A percentile compares a stretch with the other conserved stretches of the same genome.
Conservation (phyloP, 2,797 vertebrate genomes). For the Fistularia commersonii region DNA sequence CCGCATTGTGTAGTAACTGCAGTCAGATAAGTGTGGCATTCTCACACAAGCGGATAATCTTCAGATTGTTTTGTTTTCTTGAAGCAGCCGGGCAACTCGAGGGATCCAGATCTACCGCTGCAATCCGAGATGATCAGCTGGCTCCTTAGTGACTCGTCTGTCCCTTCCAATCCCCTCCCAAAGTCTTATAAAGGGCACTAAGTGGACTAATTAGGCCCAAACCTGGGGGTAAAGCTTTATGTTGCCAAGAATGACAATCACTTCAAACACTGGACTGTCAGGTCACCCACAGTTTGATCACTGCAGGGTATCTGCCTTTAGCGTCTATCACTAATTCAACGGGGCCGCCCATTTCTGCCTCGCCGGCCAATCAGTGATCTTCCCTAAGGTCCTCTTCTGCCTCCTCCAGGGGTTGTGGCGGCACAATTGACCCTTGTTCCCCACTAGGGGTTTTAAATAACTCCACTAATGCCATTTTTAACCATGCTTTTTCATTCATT, state of each 20-base stretch:
- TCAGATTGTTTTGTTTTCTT: constrained; percentile 41
- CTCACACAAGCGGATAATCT: constrained; percentile 54
- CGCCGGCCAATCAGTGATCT: constrained; percentile 62
- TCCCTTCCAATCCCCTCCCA: constrained; percentile 57
- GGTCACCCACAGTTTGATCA: constrained; percentile 83
- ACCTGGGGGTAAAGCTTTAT: constrained; percentile 77
- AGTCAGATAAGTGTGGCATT: constrained; percentile 85
- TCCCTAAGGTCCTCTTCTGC: constrained; percentile 62
- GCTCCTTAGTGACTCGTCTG: constrained; percentile 42
- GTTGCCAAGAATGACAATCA: constrained; percentile 75
- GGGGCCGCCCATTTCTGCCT: constrained; percentile 62
- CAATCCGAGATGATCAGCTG: constrained; percentile 34
- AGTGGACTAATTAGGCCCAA: constrained; percentile 81
- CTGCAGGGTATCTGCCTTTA: constrained; percentile 77
- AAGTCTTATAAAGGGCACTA: constrained; percentile 74
- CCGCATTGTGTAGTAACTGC: constrained; percentile 79
- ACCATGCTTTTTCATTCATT: constrained; percentile 61
- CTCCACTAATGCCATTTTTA: constrained; percentile 67
- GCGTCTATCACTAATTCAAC: constrained; percentile 73
- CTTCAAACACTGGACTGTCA: constrained; percentile 82
- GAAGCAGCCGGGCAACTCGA: constrained; percentile 39
- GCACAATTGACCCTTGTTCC: constrained; percentile 83
- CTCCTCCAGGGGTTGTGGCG: constrained; percentile 78
- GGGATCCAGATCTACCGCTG: constrained; percentile 48
- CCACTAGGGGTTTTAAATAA: constrained; percentile 74